Evolutionary conservation across 2,888 invertebrate species (phyloP).

Genomic region (Dugesia japonica): DNA sequence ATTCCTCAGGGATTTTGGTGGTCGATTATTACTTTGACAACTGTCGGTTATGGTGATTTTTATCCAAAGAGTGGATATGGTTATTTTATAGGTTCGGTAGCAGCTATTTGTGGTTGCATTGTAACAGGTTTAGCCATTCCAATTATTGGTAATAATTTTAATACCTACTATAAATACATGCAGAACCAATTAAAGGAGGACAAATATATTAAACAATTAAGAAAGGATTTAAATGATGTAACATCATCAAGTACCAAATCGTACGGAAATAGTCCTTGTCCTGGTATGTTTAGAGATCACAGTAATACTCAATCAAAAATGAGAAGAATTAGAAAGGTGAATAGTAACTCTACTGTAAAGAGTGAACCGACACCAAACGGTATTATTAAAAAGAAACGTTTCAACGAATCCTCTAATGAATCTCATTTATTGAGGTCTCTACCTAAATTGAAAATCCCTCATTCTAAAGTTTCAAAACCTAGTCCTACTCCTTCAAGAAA

Average conservation of each 20-base stretch:
- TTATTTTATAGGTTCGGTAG: slow-evolving; percentile 34
- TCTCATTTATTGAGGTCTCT: not conserved
- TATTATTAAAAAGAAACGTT: not conserved
- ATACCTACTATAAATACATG: slow-evolving; percentile 36
- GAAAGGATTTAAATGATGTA: slow-evolving; percentile 27
- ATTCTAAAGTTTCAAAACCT: not conserved
- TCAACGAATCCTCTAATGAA: not conserved
- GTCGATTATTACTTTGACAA: slow-evolving; percentile 34
- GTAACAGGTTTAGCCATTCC: slow-evolving; percentile 35
- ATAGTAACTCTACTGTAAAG: not conserved
- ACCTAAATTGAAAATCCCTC: not conserved
- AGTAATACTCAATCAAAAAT: not conserved
- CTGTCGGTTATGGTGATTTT: slow-evolving; percentile 35
- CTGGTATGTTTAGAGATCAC: not conserved
- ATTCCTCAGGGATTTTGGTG: slow-evolving; percentile 35
- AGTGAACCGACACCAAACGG: not conserved
- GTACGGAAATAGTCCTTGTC: not conserved
- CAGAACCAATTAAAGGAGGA: slow-evolving; percentile 35
- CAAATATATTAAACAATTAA: slow-evolving; percentile 34
- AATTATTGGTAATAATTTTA: slow-evolving; percentile 35
- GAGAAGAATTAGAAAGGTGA: not conserved
- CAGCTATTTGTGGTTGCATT: slow-evolving; percentile 34
- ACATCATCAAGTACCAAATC: not conserved
- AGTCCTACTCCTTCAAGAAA: not conserved
- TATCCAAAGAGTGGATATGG: slow-evolving; percentile 33